Conservation (phyloP, 2,888 invertebrate species). For the Plebejus melissa region DNA sequence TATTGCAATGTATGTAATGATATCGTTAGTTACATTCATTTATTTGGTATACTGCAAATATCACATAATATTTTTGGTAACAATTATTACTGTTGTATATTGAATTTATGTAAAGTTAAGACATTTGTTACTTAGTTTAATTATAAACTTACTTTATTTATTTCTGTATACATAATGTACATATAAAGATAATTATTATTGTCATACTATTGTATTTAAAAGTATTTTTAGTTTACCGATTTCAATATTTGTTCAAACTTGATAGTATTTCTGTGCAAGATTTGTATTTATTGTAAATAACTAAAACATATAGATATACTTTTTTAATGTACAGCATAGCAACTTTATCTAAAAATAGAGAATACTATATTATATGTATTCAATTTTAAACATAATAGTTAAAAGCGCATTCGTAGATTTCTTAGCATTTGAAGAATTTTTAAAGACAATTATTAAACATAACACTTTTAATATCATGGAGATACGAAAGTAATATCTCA, state of each 20-base stretch:
- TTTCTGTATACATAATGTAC: neutral
- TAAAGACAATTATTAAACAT: too few species aligned
- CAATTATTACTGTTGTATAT: neutral
- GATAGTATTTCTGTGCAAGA: neutral
- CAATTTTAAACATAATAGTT: too few species aligned
- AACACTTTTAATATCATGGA: too few species aligned
- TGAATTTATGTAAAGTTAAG: neutral
- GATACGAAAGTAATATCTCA: too few species aligned
- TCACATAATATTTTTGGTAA: neutral
- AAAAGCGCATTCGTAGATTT: too few species aligned
- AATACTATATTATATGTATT: neutral
- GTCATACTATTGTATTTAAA: neutral
- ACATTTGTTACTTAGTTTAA: neutral
- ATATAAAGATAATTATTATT: neutral
- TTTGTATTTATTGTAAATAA: constrained; percentile 11
- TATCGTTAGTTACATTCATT: neutral
- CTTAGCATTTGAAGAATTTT: too few species aligned
- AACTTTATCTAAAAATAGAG: neutral
- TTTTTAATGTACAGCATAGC: neutral
- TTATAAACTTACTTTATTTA: neutral
- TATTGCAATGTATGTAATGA: neutral
- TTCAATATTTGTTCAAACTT: neutral
- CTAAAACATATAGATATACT: neutral
- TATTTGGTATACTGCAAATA: neutral
- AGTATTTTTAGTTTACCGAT: neutral